Base-by-base conservation (phyloP, 2,797 vertebrate genomes). In the Catostomus latipinnis region DNA sequence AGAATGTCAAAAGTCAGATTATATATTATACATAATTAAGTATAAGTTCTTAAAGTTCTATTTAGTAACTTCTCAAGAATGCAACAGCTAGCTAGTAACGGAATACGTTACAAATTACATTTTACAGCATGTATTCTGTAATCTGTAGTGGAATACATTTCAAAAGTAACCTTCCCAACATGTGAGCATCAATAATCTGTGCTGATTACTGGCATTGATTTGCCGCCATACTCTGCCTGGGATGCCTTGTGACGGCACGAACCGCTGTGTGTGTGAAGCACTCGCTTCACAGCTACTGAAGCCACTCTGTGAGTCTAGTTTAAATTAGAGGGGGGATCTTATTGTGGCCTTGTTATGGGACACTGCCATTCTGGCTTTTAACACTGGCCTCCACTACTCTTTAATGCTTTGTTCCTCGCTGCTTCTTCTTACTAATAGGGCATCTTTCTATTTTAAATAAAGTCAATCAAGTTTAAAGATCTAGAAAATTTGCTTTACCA, bases 351-450 rank as follows among this genome's bases (percentile, higher is more conserved):
- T 89, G 86, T 86, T 87, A 91, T 89, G 83, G 83, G 90, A 87
- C 88, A 88, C 85, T 88, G 92, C 92, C 91, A 90, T 91, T 88
- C 77, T 85, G 90, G 88, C 87, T 85, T 82, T 92, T 91, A 90
- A 85, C 84, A 16, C 46, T 87, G 84, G 83, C 90, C 89, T 88
- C 85, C 83, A 75, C 62, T 88, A 82, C 82, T 88, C 86, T 86
- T 83, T 89, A 89, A 92, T 88, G 45, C 82, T 43, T 74, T 34
- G 1, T 68, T 62, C 63, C 22, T 54, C 58, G 13, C 53, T 73
- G 57, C 5, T 0, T 13, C 22, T 48, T 18, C 49, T 34, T 57
- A 49, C 8, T 50, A 22, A 57, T n/a, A 70, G 16, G 62, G 61
- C 9, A 5, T 3, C 11, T 65, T 65, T 65, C 13, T 14, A 8